Evolutionary conservation across 2,113 vertebrate genomes (phyloP), one percentile per base, ranked within the genome.

Genomic region (Andinoacara biseriatus): DNA sequence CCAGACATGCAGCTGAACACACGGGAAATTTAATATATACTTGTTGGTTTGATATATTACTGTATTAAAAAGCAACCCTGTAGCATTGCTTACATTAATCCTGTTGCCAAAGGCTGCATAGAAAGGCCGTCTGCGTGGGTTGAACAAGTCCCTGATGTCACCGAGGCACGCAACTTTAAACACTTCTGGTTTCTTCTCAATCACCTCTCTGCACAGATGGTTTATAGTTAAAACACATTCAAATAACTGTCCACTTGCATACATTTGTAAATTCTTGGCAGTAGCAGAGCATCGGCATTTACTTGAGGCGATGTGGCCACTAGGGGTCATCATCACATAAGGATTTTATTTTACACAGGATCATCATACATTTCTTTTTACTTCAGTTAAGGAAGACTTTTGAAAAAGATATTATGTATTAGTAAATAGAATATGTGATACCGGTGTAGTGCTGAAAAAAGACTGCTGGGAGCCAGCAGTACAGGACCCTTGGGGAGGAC

Each of bases 361-460:
- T 49, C 40, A 49, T 29, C 4, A 24, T 69, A 49, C 65, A 69
- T 49, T 7, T 69, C 46, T 15, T 72, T 72, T 72, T 20, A 49
- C 46, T 17, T 49, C 46, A 49, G 5, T 49, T 52, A 7, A 18
- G 17, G 3, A 52, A 7, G 5, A 46, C 13, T 46, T 4, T 14
- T 43, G 4, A 13, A 49, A 49, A 17, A 17, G 5, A 15, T 17
- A 17, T 18, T 7, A 15, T 52, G 6, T 52, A 6, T 52, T 52
- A 52, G 18, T 6, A 52, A 52, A 18, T 7, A 4, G 2, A 38
- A 58, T 14, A 22, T 65, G 38, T 38, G 29, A 58, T 87, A 99
- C 98, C 97, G 97, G 95, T 98, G 98, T 10, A 99, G 94, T 5
- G 98, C 98, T 24, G 98, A 98, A 78, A 99, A 97, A 85, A 99